Percentiles rank a stretch among this genome's conserved stretches.
Evolutionary conservation across 1,140 invertebrate species (phyloP).

Genomic region (Hydropsyche tenuis): DNA sequence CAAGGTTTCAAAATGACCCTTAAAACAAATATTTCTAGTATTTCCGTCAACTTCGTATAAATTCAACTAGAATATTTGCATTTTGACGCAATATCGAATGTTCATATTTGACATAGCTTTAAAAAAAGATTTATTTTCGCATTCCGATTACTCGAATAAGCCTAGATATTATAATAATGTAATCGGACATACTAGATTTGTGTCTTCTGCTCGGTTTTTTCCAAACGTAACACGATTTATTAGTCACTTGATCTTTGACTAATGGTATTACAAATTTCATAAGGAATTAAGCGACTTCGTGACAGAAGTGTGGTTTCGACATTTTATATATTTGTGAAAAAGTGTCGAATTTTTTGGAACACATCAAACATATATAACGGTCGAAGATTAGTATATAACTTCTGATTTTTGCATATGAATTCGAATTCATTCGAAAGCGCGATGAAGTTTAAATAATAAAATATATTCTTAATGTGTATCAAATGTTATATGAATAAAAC

Average conservation of each 20-base stretch:
- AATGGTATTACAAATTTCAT: background rate
- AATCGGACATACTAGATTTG: slow-evolving; percentile 1
- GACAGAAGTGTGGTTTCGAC: background rate
- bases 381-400: slow-evolving; percentile 14
- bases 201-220: slow-evolving; percentile 17
- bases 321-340: slow-evolving; percentile 11
- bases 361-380: slow-evolving; percentile 13
- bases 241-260: slow-evolving; percentile 5
- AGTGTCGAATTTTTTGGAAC: slow-evolving; percentile 13
- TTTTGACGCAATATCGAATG: no score
- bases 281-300: background rate
- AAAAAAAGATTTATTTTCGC: no score
- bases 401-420: slow-evolving; percentile 14
- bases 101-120: no score
- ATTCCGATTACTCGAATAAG: no score
- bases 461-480: no score
- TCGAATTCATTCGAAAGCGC: background rate
- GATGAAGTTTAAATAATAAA: background rate
- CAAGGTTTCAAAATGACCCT: no score
- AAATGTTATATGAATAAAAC: background rate
- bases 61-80: no score
- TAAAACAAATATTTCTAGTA: no score
- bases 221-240: background rate
- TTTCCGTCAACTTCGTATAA: no score
- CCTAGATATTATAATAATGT: background rate